Base-by-base conservation (phyloP, 2,888 invertebrate species). In the Drosophila colorata region DNA sequence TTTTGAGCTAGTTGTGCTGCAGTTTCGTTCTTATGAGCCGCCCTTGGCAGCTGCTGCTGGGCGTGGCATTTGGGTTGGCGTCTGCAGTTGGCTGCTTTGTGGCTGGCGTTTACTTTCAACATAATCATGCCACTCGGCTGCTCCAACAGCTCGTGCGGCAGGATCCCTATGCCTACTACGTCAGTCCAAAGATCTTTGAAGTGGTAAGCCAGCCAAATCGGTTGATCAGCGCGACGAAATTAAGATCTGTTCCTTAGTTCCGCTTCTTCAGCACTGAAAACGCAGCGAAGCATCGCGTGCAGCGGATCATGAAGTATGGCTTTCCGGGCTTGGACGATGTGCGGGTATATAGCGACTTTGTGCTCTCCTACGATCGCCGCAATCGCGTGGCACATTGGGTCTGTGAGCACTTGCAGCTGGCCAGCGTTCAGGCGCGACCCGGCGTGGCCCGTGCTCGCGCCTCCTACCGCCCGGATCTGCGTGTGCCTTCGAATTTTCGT, bases 371-470 rank as follows among this genome's bases (percentile, higher is more conserved):
- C 83, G 99, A 99, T 91, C 94, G 95, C 70, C 94, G 96, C 70
- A 97, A 95, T 78, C 94, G 97, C 74, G 95, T 97, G 2, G 96
- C 99, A 0, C 95, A 98, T 90, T 99, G 99, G 99, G 99, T 99
- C 1, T 97, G 98, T 91, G 99, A 99, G 91, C 98, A 99, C 90
- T 92, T 99, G 44, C 97, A 96, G 0, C 94, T 94, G 53, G 95
- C 95, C 0, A 94, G 94, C 81, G 91, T 98, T 0, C 93, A 94
- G 46, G 92, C 93, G 49, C 95, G 95, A 80, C 93, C 94, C 9
- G 91, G 93, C 28, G 95, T 97, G 0, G 95, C 96, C 85, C 93
- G 98, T 47, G 93, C 95, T 16, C 94, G 95, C 81, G 97, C 97
- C 91, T 95, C 96, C 23, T 99, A 98, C 91, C 94, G 93, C 63